phyloP scores from a whole-genome alignment of 2,888 invertebrate genomes.

The Deilephila elpenor region DNA sequence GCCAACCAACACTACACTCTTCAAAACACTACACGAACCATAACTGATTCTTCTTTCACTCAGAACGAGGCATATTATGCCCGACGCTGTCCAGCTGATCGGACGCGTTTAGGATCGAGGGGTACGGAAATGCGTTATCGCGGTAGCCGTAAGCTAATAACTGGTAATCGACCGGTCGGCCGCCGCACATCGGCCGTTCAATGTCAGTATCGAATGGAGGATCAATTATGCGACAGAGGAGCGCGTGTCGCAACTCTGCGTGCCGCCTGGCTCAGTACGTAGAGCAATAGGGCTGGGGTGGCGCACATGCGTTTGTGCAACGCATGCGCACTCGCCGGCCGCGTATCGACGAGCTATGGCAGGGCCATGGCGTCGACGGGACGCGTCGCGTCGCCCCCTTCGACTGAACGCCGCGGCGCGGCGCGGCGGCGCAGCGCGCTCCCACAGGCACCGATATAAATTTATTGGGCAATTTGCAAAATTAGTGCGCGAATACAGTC shows the following conservation, averaged over 20 bases:
- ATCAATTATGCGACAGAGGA: constrained; percentile 81
- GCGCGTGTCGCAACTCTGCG: constrained; percentile 68
- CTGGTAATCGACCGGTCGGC: constrained; percentile 72
- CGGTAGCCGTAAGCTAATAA: constrained; percentile 73
- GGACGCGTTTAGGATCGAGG: constrained; percentile 47
- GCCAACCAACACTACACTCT: constrained; percentile 54
- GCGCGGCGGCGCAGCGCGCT: constrained; percentile 10
- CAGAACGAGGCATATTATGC: constrained; percentile 53
- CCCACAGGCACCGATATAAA: constrained; percentile 47
- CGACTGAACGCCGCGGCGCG: constrained; percentile 49
- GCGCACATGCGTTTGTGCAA: constrained; percentile 67
- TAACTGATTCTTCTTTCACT: constrained; percentile 56
- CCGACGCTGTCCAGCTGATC: constrained; percentile 58
- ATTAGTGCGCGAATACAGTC: constrained; percentile 47
- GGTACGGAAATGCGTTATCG: constrained; percentile 63
- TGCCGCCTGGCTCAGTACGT: constrained; percentile 44
- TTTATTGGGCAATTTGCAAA: constrained; percentile 58
- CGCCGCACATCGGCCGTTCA: constrained; percentile 70
- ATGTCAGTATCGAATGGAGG: constrained; percentile 82
- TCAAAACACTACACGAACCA: constrained; percentile 59
- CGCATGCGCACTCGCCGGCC: constrained; percentile 65
- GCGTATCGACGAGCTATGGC: constrained; percentile 60
- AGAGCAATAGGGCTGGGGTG: constrained; percentile 41
- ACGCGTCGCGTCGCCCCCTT: constrained; percentile 61
- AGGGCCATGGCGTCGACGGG: constrained; percentile 61